Evolutionary conservation across 2,888 invertebrate species (phyloP).

Genomic region (Mimachlamys varia): DNA sequence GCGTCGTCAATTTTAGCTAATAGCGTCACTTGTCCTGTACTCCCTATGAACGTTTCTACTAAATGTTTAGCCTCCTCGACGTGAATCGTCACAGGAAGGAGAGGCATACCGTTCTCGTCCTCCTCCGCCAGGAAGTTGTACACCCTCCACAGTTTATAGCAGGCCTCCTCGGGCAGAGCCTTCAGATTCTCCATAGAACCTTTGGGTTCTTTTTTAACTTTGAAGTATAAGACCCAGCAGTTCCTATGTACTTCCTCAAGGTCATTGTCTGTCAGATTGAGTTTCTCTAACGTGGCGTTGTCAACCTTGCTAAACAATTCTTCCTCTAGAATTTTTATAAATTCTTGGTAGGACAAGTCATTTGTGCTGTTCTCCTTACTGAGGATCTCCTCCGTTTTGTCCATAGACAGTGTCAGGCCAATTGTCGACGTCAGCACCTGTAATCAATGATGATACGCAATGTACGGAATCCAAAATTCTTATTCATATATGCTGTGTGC

Average conservation of each 20-base stretch:
- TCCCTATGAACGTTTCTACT: background rate
- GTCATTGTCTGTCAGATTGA: conserved; percentile 45
- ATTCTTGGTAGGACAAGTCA: conserved; percentile 57
- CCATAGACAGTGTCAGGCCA: conserved; percentile 89
- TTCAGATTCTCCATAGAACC: conserved; percentile 16
- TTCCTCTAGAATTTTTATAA: conserved; percentile 56
- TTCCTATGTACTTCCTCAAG: conserved; percentile 85
- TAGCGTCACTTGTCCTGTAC: background rate
- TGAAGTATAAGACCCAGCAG: conserved; percentile 89
- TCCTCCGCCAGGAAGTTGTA: conserved; percentile 91
- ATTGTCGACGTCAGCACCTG: conserved; percentile 92
- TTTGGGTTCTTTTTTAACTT: conserved; percentile 34
- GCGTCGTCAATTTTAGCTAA: conserved; percentile 1
- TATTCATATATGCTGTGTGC: too few species aligned
- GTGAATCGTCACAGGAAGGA: conserved; percentile 68
- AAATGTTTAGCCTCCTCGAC: conserved; percentile 64
- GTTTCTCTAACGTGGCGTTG: conserved; percentile 41
- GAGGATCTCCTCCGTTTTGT: conserved; percentile 90
- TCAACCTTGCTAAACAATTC: conserved; percentile 57
- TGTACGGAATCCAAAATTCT: too few species aligned
- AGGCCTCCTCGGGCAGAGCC: conserved; percentile 82
- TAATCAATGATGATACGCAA: conserved; percentile 64
- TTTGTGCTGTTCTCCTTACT: conserved; percentile 85
- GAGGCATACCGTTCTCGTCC: conserved; percentile 76
- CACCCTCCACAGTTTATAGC: conserved; percentile 83